Percentiles rank a stretch among this genome's conserved stretches.
These are phyloP conservation scores for Meloidogyne exigua DNA, from an alignment of 1,140 invertebrate species.

Conservation along the genomic window DNA sequence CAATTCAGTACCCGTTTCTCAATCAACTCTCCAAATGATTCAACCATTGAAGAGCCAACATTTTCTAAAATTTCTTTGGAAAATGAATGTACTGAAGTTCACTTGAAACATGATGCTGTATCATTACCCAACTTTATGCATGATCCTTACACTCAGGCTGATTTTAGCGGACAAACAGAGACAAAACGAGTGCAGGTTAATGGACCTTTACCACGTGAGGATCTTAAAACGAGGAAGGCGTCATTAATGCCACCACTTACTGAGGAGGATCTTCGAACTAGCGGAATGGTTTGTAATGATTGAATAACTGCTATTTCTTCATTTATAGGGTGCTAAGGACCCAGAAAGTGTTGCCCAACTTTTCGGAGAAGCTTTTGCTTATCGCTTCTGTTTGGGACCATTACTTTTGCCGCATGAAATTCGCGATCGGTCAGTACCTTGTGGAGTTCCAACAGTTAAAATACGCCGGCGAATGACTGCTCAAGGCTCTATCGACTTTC, in stretches of 20 bases:
- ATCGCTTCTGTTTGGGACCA: conserved; percentile 41
- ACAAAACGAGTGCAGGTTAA: not conserved
- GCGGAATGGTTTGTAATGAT: not conserved
- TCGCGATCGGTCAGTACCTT: conserved; percentile 33
- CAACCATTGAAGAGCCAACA: not conserved
- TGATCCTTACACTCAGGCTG: conserved; percentile 17
- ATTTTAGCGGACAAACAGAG: not conserved
- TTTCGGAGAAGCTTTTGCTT: conserved; percentile 53
- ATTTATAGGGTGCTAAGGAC: conserved; percentile 41
- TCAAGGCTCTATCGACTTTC: not conserved
- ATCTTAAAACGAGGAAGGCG: conserved; percentile 35
- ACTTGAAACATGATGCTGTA: not conserved
- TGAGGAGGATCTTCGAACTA: conserved; percentile 41
- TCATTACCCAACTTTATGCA: conserved; percentile 29
- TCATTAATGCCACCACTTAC: conserved; percentile 50
- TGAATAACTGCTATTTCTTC: not conserved
- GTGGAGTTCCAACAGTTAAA: conserved; percentile 45
- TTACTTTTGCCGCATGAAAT: conserved; percentile 46
- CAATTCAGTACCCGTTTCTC: conserved; percentile 3
- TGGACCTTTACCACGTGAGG: not conserved
- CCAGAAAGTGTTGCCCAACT: conserved; percentile 43
- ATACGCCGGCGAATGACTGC: conserved; percentile 24
- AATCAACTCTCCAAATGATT: conserved; percentile 5
- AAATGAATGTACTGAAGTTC: not conserved
- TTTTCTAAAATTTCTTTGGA: not conserved